Base-by-base conservation (phyloP, 2,888 invertebrate genomes). In the Anaspis maculata region DNA sequence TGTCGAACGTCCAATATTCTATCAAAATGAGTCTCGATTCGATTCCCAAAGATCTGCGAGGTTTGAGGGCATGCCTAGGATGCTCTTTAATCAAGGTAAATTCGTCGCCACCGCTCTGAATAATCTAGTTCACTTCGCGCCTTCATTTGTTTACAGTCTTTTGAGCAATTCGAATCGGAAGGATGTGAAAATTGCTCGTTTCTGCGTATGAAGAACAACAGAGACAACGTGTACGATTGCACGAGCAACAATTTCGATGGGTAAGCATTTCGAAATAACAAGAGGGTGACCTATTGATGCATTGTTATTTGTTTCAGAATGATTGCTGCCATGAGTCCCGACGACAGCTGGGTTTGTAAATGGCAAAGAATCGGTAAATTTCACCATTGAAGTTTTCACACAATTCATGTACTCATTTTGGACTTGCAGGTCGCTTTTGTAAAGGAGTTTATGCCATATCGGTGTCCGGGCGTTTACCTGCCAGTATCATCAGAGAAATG, bases 151-250 rank as follows among this genome's bases (percentile, higher is more conserved):
- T n/a, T 73, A 9, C 64, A 95, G 94, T 89, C 92, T 3, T 85
- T 91, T 57, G 95, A 96, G 41, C 96, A 96, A 62, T 98, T 98
- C 68, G 96, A 96, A 69, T 79, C 79, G 50, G 91, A 96, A 68
- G 98, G 98, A 3, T 99, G 98, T 63, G 97, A 98, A 49, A 98
- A 98, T 63, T 99, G 98, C 62, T 91, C 92, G 55, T 95, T 91
- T 64, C 71, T 98, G 21, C 77, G 89, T 24, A 87, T 42, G 42
- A 94, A 95, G 63, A 87, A 83, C 52, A 96, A 96, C 62, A 82
- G 89, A 55, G 97, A 97, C 59, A 89, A 91, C 66, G 94, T 98
- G 1, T 92, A 92, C 60, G 96, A 96, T 53, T 97, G 95, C 56
- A 97, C 96, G 0, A 95, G 94, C 61, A 84, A 91, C 30, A 97